phyloP scores from a whole-genome alignment of 2,797 vertebrate genomes.

The Acipenser ruthenus region DNA sequence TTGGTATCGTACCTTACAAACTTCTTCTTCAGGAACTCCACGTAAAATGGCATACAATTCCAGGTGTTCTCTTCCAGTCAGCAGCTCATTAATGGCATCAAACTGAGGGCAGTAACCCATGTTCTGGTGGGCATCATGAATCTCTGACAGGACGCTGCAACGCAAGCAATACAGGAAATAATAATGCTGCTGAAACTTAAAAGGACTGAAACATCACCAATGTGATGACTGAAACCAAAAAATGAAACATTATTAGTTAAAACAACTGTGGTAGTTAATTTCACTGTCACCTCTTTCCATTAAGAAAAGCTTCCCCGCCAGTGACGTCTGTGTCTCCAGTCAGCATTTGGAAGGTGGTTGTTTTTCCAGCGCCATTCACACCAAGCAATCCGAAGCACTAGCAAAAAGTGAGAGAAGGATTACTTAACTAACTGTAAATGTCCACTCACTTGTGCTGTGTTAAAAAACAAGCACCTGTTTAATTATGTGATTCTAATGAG shows the following conservation, averaged over 20 bases:
- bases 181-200: neutral
- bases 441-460: no score
- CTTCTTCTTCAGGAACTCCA: conserved; percentile 84
- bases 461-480: no score
- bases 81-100: conserved; percentile 86
- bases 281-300: conserved; percentile 76
- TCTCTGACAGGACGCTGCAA: conserved; percentile 79
- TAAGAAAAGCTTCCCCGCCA: conserved; percentile 86
- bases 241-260: neutral
- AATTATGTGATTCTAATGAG: no score
- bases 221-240: neutral
- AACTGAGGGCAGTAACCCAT: conserved; percentile 98
- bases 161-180: conserved; percentile 19
- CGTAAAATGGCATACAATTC: conserved; percentile 89
- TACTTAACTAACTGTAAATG: neutral
- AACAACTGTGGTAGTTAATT: neutral
- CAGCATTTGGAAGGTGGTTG: conserved; percentile 95
- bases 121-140: conserved; percentile 82
- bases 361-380: conserved; percentile 93
- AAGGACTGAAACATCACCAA: neutral
- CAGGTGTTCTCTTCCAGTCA: conserved; percentile 88
- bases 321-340: conserved; percentile 89
- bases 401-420: conserved; percentile 14
- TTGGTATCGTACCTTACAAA: conserved; percentile 70
- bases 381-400: conserved; percentile 93